Evolutionary conservation across 2,888 invertebrate genomes (phyloP).

Genomic region (Caenorhabditis japonica): DNA sequence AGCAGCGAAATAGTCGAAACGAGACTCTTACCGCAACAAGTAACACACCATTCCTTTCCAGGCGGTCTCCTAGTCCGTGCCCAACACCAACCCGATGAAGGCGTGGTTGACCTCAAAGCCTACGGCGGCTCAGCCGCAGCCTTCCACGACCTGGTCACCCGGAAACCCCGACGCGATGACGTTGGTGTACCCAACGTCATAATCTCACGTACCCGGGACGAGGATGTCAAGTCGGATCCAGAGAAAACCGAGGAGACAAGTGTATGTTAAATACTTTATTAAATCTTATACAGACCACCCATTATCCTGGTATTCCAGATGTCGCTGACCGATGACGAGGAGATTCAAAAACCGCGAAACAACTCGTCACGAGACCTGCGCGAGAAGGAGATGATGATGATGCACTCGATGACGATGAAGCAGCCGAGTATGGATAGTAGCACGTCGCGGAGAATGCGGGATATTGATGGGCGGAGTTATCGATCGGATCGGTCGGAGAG

Average conservation of each 20-base stretch:
- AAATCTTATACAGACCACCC: too few species aligned
- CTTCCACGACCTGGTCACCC: slow-evolving; percentile 54
- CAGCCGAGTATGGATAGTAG: slow-evolving; percentile 68
- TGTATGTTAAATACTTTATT: too few species aligned
- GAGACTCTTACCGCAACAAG: too few species aligned
- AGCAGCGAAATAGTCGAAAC: too few species aligned
- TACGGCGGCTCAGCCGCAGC: slow-evolving; percentile 60
- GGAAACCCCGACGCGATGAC: slow-evolving; percentile 25
- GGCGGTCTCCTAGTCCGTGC: slow-evolving; percentile 71
- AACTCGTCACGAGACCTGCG: slow-evolving; percentile 21
- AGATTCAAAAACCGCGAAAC: slow-evolving; percentile 48
- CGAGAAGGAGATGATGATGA: slow-evolving; percentile 57
- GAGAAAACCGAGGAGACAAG: slow-evolving; percentile 72
- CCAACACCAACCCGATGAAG: slow-evolving; percentile 58
- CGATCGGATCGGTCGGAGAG: slow-evolving; percentile 71
- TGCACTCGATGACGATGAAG: slow-evolving; percentile 57
- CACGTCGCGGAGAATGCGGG: slow-evolving; percentile 54
- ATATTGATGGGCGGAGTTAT: slow-evolving; percentile 72
- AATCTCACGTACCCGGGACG: slow-evolving; percentile 62
- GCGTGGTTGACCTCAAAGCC: slow-evolving; percentile 61
- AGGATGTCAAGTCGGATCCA: slow-evolving; percentile 66
- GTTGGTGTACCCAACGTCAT: slow-evolving; percentile 62
- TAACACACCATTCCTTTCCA: slow-evolving; percentile 11
- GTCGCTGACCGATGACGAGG: slow-evolving; percentile 71
- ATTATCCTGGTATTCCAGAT: slow-evolving; percentile 51